Percentiles rank a stretch among this genome's conserved stretches.
Evolutionary conservation across 2,888 invertebrate species (phyloP).

Genomic region (Diarsia dahlii): DNA sequence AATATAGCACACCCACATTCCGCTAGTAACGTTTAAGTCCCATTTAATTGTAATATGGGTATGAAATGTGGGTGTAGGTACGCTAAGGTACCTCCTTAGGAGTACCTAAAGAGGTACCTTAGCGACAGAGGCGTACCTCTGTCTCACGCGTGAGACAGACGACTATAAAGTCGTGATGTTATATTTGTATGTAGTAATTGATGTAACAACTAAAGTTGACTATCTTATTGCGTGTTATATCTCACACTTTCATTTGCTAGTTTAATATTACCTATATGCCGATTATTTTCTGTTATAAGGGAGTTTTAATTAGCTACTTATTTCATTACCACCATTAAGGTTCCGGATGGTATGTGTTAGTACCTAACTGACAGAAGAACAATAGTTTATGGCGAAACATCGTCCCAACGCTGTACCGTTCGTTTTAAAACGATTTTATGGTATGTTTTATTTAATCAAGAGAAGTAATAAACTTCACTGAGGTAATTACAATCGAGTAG

Average conservation of each 20-base stretch:
- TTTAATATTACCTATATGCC: not conserved
- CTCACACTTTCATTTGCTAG: not conserved
- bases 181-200: no score
- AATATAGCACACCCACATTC: no score
- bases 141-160: no score
- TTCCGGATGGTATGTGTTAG: not conserved
- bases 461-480: constrained; percentile 81
- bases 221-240: not conserved
- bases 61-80: no score
- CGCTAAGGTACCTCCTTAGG: no score
- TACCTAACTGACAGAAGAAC: constrained; percentile 29
- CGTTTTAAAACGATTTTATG: constrained; percentile 78
- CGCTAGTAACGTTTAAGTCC: no score
- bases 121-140: no score
- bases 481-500: constrained; percentile 87
- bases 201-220: not conserved
- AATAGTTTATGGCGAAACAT: constrained; percentile 56
- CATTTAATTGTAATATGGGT: no score
- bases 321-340: not conserved
- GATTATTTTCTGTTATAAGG: not conserved
- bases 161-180: no score
- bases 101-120: no score
- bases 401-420: constrained; percentile 55
- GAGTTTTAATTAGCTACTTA: not conserved
- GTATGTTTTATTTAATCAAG: constrained; percentile 87